Base-by-base conservation (phyloP, 2,888 invertebrate genomes). In the Zaprionus obscuricornis region DNA sequence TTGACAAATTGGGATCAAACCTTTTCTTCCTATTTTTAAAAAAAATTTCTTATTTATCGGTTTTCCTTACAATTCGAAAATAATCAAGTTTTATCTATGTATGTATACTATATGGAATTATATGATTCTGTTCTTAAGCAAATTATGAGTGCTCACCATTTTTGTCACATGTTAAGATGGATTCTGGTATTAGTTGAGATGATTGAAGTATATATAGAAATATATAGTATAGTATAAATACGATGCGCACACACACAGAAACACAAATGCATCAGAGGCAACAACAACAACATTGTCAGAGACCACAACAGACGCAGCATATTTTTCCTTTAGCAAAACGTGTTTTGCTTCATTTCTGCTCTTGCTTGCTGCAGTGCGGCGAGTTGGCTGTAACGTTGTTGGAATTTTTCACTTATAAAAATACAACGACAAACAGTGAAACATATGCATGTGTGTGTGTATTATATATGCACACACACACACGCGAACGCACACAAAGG, bases 361-460 rank as follows among this genome's bases (percentile, higher is more conserved):
- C 71, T 74, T 78, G 65, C 70, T 59, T 62, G 64, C 52, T 49
- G 77, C 66, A 59, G 60, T 58, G 57, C 59, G 43, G 29, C 37
- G 24, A 29, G 49, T 16, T 18, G 56, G 58, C 62, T 64, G 68
- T 76, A 85, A 75, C 84, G 86, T 83, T 79, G 84, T 66, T 79
- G 79, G 79, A 79, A 85, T 79, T 79, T 79, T 85, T 85, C 76
- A 85, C 84, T 83, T 70, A 85, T 82, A 83, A 85, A 66, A 85
- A 66, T 77, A 82, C 78, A 69, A 66, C 69, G 62, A 77, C 64
- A 34, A 42, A 59, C 57, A 56, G 27, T 39, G 31, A 49, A 49
- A 43, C 56, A 66, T n/a, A 3, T 2, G 16, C 36, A 39, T 3
- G 14, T 11, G 13, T 20, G 22, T n/a, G 22, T 2, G 8, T 14